Evolutionary conservation across 2,888 invertebrate genomes (phyloP).

Genomic region (Bhutanitis thaidina): DNA sequence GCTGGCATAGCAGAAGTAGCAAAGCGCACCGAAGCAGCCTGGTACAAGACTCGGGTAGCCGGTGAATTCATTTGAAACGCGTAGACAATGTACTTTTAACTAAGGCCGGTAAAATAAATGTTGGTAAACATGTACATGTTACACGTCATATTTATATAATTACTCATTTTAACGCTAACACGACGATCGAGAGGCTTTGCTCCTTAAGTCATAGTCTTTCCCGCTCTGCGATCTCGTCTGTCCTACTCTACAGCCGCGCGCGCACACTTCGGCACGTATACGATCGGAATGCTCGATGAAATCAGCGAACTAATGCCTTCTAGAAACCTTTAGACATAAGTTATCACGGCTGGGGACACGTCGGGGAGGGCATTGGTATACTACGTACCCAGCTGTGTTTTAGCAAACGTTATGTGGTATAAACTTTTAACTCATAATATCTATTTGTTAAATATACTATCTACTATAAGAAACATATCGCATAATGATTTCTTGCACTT

Average conservation of each 20-base stretch:
- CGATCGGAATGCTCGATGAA: constrained; percentile 14
- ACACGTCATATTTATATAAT: neutral
- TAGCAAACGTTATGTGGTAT: too few species aligned
- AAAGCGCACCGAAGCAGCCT: too few species aligned
- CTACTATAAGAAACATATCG: too few species aligned
- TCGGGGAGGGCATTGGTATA: neutral
- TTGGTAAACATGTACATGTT: neutral
- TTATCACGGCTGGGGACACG: neutral
- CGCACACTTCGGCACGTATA: neutral
- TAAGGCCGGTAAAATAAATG: too few species aligned
- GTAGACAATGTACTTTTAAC: too few species aligned
- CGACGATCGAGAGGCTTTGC: neutral
- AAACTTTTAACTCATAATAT: too few species aligned
- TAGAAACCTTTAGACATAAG: constrained; percentile 2
- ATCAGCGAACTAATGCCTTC: constrained; percentile 2
- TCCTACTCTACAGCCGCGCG: neutral
- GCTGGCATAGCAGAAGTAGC: too few species aligned
- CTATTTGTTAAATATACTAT: too few species aligned
- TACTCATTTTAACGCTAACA: neutral
- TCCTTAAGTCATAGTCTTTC: neutral
- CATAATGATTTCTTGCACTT: too few species aligned
- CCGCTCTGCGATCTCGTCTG: neutral
- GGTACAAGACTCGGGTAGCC: too few species aligned
- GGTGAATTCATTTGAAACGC: too few species aligned
- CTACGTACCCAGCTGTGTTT: too few species aligned